Percentiles rank a stretch among this genome's conserved stretches.
These are phyloP conservation scores for Synergus itoensis DNA, from an alignment of 2,888 invertebrate genomes.

Conservation along the genomic window DNA sequence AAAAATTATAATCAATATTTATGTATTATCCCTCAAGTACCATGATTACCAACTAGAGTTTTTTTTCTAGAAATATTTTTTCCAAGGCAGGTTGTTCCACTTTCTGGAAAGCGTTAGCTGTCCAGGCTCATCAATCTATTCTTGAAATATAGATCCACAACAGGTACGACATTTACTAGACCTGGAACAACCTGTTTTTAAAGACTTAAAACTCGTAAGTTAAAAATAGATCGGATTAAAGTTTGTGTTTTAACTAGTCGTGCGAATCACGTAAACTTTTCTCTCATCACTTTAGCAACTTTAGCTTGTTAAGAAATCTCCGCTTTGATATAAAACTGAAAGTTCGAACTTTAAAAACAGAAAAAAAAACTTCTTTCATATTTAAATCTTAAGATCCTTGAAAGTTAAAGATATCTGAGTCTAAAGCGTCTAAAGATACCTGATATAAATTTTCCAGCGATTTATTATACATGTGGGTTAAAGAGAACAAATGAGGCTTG, in stretches of 20 bases:
- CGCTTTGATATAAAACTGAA: background rate
- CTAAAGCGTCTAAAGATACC: background rate
- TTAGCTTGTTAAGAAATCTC: background rate
- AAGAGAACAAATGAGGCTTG: slow-evolving; percentile 24
- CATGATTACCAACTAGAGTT: no score
- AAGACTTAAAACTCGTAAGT: slow-evolving; percentile 12
- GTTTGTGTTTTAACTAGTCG: slow-evolving; percentile 8
- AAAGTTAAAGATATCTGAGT: background rate
- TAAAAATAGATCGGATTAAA: slow-evolving; percentile 21
- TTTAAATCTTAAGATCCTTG: background rate
- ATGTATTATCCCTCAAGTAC: no score
- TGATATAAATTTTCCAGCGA: slow-evolving; percentile 18
- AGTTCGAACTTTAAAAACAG: background rate
- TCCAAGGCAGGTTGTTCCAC: slow-evolving; percentile 27
- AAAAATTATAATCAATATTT: no score
- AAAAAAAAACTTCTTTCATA: background rate
- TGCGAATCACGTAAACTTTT: background rate
- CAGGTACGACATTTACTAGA: background rate
- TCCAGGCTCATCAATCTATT: slow-evolving; percentile 4
- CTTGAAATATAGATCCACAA: background rate
- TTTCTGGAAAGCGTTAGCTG: slow-evolving; percentile 15
- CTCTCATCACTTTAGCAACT: background rate
- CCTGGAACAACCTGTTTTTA: slow-evolving; percentile 15
- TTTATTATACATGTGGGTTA: slow-evolving; percentile 1
- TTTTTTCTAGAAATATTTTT: background rate